A percentile compares a stretch with the other conserved stretches of the same genome.
Evolutionary conservation across 2,888 invertebrate species (phyloP).

Genomic region (Lasioglossum zephyrum): DNA sequence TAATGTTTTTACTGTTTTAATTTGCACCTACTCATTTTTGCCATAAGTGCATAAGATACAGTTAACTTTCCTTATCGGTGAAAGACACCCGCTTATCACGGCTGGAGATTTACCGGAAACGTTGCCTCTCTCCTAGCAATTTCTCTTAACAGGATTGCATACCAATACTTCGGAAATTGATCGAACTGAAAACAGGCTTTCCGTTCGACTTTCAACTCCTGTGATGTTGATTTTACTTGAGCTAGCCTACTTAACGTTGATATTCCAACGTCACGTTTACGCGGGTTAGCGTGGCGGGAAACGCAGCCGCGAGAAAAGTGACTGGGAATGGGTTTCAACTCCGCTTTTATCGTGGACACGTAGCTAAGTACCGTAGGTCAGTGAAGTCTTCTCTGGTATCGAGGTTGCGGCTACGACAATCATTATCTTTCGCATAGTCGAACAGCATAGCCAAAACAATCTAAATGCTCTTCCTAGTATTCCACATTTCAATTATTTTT

Average conservation of each 20-base stretch:
- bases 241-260: neutral
- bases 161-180: neutral
- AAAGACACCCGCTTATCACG: constrained; percentile 32
- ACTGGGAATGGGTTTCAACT: constrained; percentile 23
- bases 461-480: constrained; percentile 2
- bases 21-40: no score
- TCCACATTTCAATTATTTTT: no score
- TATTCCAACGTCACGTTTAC: neutral
- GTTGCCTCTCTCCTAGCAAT: constrained; percentile 24
- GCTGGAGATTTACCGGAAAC: constrained; percentile 34
- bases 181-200: neutral
- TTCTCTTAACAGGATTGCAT: neutral
- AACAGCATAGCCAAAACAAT: constrained; percentile 26
- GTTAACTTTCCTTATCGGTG: constrained; percentile 56
- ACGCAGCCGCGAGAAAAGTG: constrained; percentile 17
- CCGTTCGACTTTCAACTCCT: constrained; percentile 3
- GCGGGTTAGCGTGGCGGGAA: neutral
- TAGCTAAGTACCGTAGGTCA: constrained; percentile 45
- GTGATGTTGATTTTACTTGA: neutral
- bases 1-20: no score
- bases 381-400: constrained; percentile 43
- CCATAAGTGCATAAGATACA: no score
- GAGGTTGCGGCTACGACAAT: constrained; percentile 42
- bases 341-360: constrained; percentile 21
- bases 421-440: constrained; percentile 43